Evolutionary conservation across 2,888 invertebrate genomes (phyloP), one percentile per base, ranked within the genome.

Genomic region (Siphonodentalium dalli): DNA sequence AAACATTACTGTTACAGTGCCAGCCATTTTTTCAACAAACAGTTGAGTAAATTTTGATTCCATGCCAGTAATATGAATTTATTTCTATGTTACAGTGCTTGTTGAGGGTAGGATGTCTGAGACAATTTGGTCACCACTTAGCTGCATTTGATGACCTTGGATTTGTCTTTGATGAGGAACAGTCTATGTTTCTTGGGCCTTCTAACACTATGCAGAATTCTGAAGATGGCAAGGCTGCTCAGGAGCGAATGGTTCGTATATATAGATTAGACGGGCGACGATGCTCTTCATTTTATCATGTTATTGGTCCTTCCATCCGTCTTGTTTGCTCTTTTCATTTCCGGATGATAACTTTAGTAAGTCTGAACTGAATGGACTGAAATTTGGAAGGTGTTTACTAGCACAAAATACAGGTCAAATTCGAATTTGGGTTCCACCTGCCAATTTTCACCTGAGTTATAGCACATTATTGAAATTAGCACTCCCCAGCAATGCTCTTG

Each of bases 91-190:
- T 65, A 8, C 71, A 83, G 82, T 88, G 88, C 47, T 83, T 91
- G 23, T 83, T 92, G 61, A 86, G 93, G 66, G 87, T 89, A 35
- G 85, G 89, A 50, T 90, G 90, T 79, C 86, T 93, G 72, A 85
- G 91, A 28, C 87, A 89, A 63, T 93, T 93, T 83, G 93, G 92
- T 2, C 86, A 88, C 72, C 87, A 83, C 67, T 77, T 90, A 60
- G 86, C 88, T 43, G 84, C 85, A 3, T 85, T 89, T 45, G 84
- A 87, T 42, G 87, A 88, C 58, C 87, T 88, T n/a, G 87, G 87
- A 24, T 86, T 91, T 38, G 83, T 81, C 44, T 90, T 85, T 72
- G 87, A 90, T 72, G 52, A 63, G 31, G 73, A 75, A 18, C 72
- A 72, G 45, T 65, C 64, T 37, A 61, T 72, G 60, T 80, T 80